Conservation (phyloP, 2,797 vertebrate genomes). For the Miichthys miiuy region DNA sequence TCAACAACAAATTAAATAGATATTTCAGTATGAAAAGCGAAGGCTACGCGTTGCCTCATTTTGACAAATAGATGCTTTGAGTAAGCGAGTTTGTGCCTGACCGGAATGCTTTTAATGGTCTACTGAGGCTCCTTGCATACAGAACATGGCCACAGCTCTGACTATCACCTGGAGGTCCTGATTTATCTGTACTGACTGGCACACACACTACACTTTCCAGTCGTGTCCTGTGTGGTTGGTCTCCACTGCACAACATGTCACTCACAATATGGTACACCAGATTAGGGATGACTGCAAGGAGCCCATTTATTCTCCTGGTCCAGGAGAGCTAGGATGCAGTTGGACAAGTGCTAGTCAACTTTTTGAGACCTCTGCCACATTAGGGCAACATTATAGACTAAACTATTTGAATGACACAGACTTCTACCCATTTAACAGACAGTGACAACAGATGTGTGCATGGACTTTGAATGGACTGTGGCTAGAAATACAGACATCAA, state of each 20-base stretch:
- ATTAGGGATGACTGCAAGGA: conserved; percentile 24
- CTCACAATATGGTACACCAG: conserved; percentile 36
- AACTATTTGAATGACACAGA: neutral
- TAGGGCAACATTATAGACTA: neutral
- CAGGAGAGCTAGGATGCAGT: neutral
- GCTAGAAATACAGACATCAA: conserved; percentile 6
- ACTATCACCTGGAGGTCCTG: conserved; percentile 7
- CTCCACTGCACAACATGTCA: conserved; percentile 30
- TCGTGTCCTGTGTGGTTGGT: conserved; percentile 24
- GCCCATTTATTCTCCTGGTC: conserved; percentile 7
- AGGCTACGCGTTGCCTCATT: neutral
- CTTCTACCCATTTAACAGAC: neutral
- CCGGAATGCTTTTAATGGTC: conserved; percentile 1
- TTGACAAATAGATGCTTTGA: neutral
- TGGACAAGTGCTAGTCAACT: conserved; percentile 3
- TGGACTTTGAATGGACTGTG: neutral
- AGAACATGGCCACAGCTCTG: conserved; percentile 9
- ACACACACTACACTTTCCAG: conserved; percentile 15
- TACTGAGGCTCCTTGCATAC: conserved; percentile 2
- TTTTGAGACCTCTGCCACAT: conserved; percentile 1
- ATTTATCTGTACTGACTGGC: conserved; percentile 49
- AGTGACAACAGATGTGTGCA: neutral
- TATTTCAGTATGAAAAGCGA: neutral
- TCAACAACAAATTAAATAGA: neutral
- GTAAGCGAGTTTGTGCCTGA: neutral